Base-by-base conservation (phyloP, 2,113 vertebrate genomes). In the Platycercus adscitus region DNA sequence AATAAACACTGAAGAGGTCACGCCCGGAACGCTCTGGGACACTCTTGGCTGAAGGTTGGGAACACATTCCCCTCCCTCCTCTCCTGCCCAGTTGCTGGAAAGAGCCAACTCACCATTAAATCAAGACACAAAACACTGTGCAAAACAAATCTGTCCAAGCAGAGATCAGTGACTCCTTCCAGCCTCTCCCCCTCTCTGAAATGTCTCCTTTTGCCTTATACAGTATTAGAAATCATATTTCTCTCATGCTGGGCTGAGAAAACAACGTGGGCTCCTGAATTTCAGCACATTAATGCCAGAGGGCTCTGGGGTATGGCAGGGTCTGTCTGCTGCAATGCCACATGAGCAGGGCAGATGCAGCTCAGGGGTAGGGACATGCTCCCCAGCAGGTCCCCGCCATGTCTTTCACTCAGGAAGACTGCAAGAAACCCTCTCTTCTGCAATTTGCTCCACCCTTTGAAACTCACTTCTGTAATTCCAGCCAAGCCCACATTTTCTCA, bases 1-100 rank as follows among this genome's bases (percentile, higher is more conserved):
- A 96, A 94, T 37, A 95, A 93, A 95, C 83, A 82, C 0, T 24
- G 83, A 43, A 61, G 83, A 92, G 92, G 91, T 95, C 93, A 89
- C 1, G 18, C 65, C 91, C 33, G 79, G 88, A 86, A 77, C 49
- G 12, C 86, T 68, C 85, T 55, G 91, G 79, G 90, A 96, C 66
- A 18, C 92, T 89, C 87, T 83, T 92, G 95, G 96, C 92, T n/a
- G 19, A 76, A 66, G 83, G 13, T 66, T 89, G 80, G 86, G 96
- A 96, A 96, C 88, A 91, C 44, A 72, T 72, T 87, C 65, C 75
- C 2, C 0, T 81, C 61, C 69, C 77, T 79, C 91, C 86, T 91
- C 69, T 91, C 69, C 81, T 84, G 81, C 61, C 35, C 76, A 7
- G 56, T n/a, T 63, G 92, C 69, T 95, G 92, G 80, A 81, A 94